Percentiles rank a stretch among this genome's conserved stretches.
These are phyloP conservation scores for Hassar affinis DNA, from an alignment of 2,113 vertebrate genomes.

Conservation along the genomic window DNA sequence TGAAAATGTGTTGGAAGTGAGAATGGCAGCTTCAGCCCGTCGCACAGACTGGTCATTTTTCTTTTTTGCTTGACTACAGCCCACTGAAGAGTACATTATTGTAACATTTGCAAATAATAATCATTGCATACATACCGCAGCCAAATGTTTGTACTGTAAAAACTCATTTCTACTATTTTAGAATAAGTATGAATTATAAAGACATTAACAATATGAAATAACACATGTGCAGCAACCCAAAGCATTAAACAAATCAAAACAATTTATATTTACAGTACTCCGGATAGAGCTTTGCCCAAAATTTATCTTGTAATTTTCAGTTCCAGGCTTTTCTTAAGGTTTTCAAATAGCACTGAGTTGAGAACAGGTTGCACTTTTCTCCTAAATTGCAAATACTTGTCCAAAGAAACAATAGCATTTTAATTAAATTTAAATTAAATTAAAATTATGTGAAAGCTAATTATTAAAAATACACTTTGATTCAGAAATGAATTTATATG, in stretches of 20 bases:
- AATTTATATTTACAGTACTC: neutral
- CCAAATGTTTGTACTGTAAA: too few species aligned
- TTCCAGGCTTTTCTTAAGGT: neutral
- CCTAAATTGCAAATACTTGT: neutral
- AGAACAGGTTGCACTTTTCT: neutral
- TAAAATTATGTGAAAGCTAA: neutral
- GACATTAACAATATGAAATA: neutral
- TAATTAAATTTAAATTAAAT: too few species aligned
- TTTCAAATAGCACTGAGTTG: neutral
- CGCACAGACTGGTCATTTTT: neutral
- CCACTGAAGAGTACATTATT: neutral
- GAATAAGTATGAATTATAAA: neutral
- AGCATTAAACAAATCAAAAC: neutral
- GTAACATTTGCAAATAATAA: neutral
- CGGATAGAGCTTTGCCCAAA: neutral
- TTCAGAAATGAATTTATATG: neutral
- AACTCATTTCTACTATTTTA: neutral
- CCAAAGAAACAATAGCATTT: neutral
- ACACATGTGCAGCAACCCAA: neutral
- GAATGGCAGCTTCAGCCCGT: neutral
- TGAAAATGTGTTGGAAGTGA: conserved; percentile 39
- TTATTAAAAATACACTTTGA: neutral
- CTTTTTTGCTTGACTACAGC: neutral
- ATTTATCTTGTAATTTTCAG: neutral
- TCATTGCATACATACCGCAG: too few species aligned